These are phyloP conservation scores for Botrylloides violaceus DNA, from an alignment of 23 tunicate genomes.

Conservation along the genomic window DNA sequence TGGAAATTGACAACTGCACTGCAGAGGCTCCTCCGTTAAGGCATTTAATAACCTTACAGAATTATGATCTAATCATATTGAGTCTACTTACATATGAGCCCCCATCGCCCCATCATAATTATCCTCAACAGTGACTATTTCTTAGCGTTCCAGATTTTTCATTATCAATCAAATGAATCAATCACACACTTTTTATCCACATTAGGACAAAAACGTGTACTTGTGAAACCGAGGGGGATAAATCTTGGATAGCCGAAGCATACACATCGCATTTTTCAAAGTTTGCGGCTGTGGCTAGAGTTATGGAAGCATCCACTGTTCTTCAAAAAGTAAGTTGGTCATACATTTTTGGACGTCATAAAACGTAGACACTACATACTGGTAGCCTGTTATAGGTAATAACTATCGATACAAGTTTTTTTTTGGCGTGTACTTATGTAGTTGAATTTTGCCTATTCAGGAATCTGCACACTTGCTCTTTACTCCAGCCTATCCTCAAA, in stretches of 20 bases:
- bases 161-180: no score
- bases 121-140: no score
- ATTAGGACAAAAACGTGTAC: not conserved
- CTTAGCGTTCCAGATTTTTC: no score
- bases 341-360: not conserved
- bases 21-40: no score
- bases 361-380: not conserved
- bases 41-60: no score
- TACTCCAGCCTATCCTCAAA: constrained; percentile 25
- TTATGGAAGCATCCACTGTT: constrained; percentile 13
- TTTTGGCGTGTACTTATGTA: not conserved
- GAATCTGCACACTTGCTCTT: constrained; percentile 14
- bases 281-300: constrained; percentile 11
- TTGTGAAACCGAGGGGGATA: not conserved
- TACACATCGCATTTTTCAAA: constrained; percentile 8
- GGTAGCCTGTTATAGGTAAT: no score
- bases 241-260: constrained; percentile 21
- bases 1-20: no score
- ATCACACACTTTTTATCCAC: no score
- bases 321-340: constrained; percentile 6
- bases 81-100: no score
- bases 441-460: constrained; percentile 11
- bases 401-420: no score
- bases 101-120: no score
- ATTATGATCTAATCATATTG: no score